Base-by-base conservation (phyloP, 2,113 vertebrate species). In the Megaptera novaeangliae region DNA sequence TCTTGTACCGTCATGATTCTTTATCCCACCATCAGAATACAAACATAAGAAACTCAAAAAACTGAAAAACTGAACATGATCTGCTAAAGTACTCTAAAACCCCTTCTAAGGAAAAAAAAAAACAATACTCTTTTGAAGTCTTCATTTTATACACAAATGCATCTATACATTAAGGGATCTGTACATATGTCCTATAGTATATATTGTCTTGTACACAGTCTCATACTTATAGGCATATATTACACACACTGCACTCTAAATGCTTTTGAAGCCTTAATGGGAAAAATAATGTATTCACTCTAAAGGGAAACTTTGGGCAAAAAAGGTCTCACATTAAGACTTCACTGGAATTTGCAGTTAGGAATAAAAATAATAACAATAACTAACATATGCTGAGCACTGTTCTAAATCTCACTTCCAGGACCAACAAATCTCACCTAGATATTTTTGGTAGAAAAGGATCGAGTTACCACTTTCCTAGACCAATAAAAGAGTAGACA, bases 301-400 rank as follows among this genome's bases (percentile, higher is more conserved):
- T 96, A 82, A 92, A 95, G 12, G 6, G 21, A 92, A 80, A 71
- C 29, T 69, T 46, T 12, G 81, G 5, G 25, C 10, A 63, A 75
- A 83, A 84, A 89, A 64, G 15, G 11, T n/a, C 29, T 86, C 17
- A 46, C 46, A 55, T 29, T 52, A 85, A 55, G 41, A 97, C 69
- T 95, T 34, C 64, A 94, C 18, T 90, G 36, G 20, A 89, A 95
- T 78, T 36, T 94, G 31, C 95, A 94, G 6, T 80, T 94, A 89
- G 63, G 13, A 95, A 92, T 91, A 83, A 93, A 85, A 97, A 52
- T 63, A 61, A 75, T 2, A 96, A 23, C 13, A 82, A 36, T 69
- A 84, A 71, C 36, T 69, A 89, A 57, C n/a, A 71, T 36, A 89
- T 52, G n/a, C 61, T 25, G 85, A 84, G n/a, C 34, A 84, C 17